Evolutionary conservation across 2,888 invertebrate species (phyloP).

Genomic region (Oasisia sp.): DNA sequence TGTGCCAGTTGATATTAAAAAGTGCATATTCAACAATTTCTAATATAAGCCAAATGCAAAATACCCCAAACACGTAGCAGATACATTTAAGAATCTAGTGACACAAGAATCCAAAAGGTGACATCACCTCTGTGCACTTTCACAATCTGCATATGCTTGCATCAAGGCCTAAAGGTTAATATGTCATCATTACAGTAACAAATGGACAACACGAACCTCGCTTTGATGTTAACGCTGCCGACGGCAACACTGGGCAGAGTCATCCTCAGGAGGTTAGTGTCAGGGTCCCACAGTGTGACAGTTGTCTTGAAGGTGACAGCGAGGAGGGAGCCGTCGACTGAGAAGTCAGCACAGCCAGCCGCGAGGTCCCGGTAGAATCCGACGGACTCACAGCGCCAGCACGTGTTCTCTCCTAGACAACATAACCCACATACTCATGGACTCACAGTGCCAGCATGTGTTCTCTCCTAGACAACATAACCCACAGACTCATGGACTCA

Average conservation of each 20-base stretch:
- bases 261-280: conserved; percentile 39
- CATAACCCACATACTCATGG: not conserved
- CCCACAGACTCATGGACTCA: not conserved
- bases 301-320: conserved; percentile 76
- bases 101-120: no score
- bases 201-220: not conserved
- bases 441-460: no score
- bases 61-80: no score
- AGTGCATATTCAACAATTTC: no score
- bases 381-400: conserved; percentile 76
- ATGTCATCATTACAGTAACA: not conserved
- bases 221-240: not conserved
- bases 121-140: no score
- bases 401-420: conserved; percentile 68
- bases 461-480: conserved; percentile 60
- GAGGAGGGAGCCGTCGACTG: conserved; percentile 80
- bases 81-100: no score
- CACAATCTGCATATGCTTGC: no score
- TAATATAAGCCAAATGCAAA: no score
- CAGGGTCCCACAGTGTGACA: conserved; percentile 77
- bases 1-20: no score
- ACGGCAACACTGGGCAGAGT: not conserved
- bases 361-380: conserved; percentile 74
- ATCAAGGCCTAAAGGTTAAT: no score
- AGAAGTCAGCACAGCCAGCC: conserved; percentile 74